Base-by-base conservation (phyloP, 2,113 vertebrate species). In the Nerophis lumbriciformis region DNA sequence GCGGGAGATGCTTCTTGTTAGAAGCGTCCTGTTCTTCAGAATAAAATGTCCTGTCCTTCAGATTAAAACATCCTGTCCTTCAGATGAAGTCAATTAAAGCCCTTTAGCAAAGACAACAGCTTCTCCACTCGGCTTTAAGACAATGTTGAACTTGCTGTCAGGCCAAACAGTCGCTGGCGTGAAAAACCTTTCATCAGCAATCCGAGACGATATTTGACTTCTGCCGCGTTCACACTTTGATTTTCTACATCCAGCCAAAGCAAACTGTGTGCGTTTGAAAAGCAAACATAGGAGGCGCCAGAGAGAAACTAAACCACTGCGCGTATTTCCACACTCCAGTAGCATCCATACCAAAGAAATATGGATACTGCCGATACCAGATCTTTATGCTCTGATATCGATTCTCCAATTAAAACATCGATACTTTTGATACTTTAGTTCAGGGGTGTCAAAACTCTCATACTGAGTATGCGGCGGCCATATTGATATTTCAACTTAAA, bases 51-150 rank as follows among this genome's bases (percentile, higher is more conserved):
- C 52, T 48, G 44, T 71, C 52, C 52, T 65, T 57, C 58, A 71
- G 63, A 85, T 73, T 49, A 77, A 56, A 72, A 49, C 61, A 68
- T 66, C 78, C 52, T 48, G 44, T 71, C 52, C 52, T 66, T 57
- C 58, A 72, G 63, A 85, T 73, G 45, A 77, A 76, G 63, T 70
- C 57, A 80, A 77, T 86, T 76, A 79, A 84, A 83, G 53, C 35
- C 38, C 38, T 54, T 72, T 36, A 55, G 59, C 39, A 85, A 80
- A 78, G 58, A 82, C 53, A 87, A 85, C 52, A 83, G 61, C 71
- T 73, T 49, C 37, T 2, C 60, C 64, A 45, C 50, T 66, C 62
- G 7, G 35, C 4, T 13, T 48, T 14, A 1, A 70, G 72, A 59
- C 53, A 70, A 66, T 78, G 75, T 87, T 89, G 83, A 21, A 80